phyloP scores from a whole-genome alignment of 2,113 vertebrate genomes.

The Clarias batrachus region DNA sequence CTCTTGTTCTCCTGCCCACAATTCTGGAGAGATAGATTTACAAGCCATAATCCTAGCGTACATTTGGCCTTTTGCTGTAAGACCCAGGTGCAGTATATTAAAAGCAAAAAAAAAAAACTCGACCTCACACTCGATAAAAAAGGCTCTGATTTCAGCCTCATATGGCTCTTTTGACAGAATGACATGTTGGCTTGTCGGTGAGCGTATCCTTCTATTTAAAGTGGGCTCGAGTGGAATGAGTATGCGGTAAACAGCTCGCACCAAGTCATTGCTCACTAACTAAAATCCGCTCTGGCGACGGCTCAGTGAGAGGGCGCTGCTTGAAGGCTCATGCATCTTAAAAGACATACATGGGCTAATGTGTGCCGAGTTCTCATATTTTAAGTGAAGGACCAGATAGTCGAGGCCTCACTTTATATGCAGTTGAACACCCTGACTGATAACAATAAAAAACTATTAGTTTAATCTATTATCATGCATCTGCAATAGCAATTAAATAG shows the following conservation, averaged over 20 bases:
- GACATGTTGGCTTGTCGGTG: constrained; percentile 47
- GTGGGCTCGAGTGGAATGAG: constrained; percentile 34
- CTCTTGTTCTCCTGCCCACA: constrained; percentile 10
- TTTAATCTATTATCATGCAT: neutral
- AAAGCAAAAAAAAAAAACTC: constrained; percentile 18
- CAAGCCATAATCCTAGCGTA: constrained; percentile 5
- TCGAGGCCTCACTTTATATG: constrained; percentile 29
- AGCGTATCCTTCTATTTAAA: constrained; percentile 24
- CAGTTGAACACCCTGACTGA: neutral
- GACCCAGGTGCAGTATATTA: constrained; percentile 36
- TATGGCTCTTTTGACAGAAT: constrained; percentile 47
- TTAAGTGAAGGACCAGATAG: constrained; percentile 39
- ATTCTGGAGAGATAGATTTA: neutral
- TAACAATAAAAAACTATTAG: neutral
- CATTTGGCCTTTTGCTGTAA: constrained; percentile 21
- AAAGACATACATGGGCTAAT: constrained; percentile 34
- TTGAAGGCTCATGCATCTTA: constrained; percentile 37
- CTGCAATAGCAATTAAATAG: neutral
- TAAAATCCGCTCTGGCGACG: constrained; percentile 18
- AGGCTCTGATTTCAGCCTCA: constrained; percentile 32
- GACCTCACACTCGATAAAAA: constrained; percentile 41
- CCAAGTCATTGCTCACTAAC: constrained; percentile 40
- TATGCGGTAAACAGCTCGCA: constrained; percentile 23
- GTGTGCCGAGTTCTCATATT: constrained; percentile 38
- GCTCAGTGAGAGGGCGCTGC: constrained; percentile 13